phyloP scores from a whole-genome alignment of 2,888 invertebrate species.

The Eupeodes latifasciatus region DNA sequence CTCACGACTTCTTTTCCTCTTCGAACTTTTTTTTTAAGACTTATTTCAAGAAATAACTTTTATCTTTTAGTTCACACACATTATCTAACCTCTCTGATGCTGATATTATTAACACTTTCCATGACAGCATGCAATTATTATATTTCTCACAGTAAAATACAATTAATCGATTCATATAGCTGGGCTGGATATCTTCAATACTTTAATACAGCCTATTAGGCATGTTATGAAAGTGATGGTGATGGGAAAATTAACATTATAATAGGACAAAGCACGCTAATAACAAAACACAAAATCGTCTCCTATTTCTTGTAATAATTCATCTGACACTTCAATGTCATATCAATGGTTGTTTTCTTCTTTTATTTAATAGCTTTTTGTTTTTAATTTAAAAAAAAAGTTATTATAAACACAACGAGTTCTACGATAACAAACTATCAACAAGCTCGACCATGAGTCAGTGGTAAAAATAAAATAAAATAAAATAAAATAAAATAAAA shows the following conservation, averaged over 20 bases:
- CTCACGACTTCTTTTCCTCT: slow-evolving; percentile 33
- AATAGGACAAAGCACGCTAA: slow-evolving; percentile 42
- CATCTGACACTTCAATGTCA: slow-evolving; percentile 73
- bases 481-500: background rate
- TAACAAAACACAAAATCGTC: slow-evolving; percentile 44
- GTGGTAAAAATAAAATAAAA: slow-evolving; percentile 9
- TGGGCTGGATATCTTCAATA: slow-evolving; percentile 22
- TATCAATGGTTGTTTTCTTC: slow-evolving; percentile 46
- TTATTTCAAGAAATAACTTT: slow-evolving; percentile 51
- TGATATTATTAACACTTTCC: slow-evolving; percentile 50
- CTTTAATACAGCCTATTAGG: background rate
- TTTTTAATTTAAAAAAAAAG: slow-evolving; percentile 37
- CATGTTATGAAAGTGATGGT: background rate
- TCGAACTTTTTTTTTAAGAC: background rate
- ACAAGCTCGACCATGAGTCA: background rate
- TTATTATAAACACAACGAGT: slow-evolving; percentile 26
- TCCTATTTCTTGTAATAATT: slow-evolving; percentile 62
- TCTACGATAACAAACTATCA: slow-evolving; percentile 5
- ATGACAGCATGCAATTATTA: slow-evolving; percentile 52
- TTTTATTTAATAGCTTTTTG: slow-evolving; percentile 31
- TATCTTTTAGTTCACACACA: slow-evolving; percentile 67
- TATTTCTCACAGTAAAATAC: slow-evolving; percentile 53
- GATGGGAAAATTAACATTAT: slow-evolving; percentile 51
- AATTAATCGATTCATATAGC: slow-evolving; percentile 65
- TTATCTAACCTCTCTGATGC: slow-evolving; percentile 48